phyloP scores from a whole-genome alignment of 1,140 invertebrate species.

The Drosophila pseudoananassae region DNA sequence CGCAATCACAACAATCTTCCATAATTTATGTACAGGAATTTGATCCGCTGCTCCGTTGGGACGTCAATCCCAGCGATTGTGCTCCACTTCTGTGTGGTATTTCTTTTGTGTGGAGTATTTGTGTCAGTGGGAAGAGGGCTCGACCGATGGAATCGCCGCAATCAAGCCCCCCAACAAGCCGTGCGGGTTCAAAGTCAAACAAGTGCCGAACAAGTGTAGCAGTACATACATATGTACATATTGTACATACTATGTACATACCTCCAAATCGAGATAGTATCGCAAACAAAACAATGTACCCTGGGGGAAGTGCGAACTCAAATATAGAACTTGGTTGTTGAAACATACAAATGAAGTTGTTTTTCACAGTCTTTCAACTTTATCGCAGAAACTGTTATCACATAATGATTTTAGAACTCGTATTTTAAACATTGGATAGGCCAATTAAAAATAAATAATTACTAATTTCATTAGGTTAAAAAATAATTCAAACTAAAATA shows the following conservation, averaged over 20 bases:
- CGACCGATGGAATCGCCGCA: conserved; percentile 43
- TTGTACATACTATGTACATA: not conserved
- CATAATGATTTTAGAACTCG: conserved; percentile 7
- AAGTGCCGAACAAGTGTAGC: conserved; percentile 31
- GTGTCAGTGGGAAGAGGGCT: conserved; percentile 56
- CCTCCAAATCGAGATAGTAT: conserved; percentile 11
- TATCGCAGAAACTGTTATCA: conserved; percentile 17
- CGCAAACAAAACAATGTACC: conserved; percentile 3
- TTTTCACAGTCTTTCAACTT: conserved; percentile 18
- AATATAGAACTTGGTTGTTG: conserved; percentile 17
- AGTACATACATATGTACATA: not conserved
- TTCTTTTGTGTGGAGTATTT: not conserved
- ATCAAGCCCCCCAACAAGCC: conserved; percentile 31
- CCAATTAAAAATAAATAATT: conserved; percentile 1
- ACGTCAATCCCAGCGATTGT: conserved; percentile 20
- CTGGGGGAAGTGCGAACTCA: conserved; percentile 13
- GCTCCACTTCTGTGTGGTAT: conserved; percentile 1
- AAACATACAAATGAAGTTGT: not conserved
- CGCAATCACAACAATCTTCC: conserved; percentile 16
- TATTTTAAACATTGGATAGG: conserved; percentile 10
- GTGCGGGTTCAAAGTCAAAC: conserved; percentile 63
- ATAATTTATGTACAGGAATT: conserved; percentile 37
- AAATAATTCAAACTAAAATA: not conserved
- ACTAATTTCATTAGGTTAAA: not conserved
- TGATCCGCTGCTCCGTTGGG: conserved; percentile 15